phyloP scores from a whole-genome alignment of 1,140 invertebrate genomes.

The Cotesia glomerata region DNA sequence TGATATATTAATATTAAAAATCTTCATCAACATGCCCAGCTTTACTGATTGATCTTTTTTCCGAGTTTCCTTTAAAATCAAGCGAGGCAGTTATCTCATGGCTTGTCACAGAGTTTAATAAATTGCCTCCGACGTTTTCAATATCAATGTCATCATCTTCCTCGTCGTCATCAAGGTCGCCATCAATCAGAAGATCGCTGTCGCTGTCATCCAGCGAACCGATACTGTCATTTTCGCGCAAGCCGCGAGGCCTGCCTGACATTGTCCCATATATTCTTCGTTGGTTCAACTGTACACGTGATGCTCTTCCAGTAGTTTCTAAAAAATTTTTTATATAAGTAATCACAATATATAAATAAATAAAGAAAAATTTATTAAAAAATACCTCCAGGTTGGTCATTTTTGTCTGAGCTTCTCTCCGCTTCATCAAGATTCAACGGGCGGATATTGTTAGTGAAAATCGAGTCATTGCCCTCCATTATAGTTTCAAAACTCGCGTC shows the following conservation, averaged over 20 bases:
- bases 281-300: constrained; percentile 50
- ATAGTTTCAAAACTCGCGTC: constrained; percentile 59
- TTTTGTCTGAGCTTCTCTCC: constrained; percentile 47
- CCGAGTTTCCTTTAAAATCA: constrained; percentile 48
- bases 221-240: constrained; percentile 56
- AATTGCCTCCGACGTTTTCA: constrained; percentile 33
- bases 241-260: constrained; percentile 57
- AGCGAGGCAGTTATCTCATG: constrained; percentile 41
- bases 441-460: constrained; percentile 53
- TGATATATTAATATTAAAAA: constrained; percentile 41
- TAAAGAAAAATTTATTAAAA: not conserved
- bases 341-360: not conserved
- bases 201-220: constrained; percentile 60
- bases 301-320: constrained; percentile 43
- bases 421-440: constrained; percentile 39
- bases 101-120: constrained; percentile 46
- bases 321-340: not conserved
- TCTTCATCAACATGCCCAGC: constrained; percentile 57
- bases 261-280: constrained; percentile 65
- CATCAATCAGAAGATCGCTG: constrained; percentile 63
- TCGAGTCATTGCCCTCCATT: constrained; percentile 56
- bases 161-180: constrained; percentile 60
- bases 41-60: constrained; percentile 54
- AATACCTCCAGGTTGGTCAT: constrained; percentile 36
- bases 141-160: constrained; percentile 43